Conservation (phyloP, 2,888 invertebrate species). For the Thereva nobilitata region DNA sequence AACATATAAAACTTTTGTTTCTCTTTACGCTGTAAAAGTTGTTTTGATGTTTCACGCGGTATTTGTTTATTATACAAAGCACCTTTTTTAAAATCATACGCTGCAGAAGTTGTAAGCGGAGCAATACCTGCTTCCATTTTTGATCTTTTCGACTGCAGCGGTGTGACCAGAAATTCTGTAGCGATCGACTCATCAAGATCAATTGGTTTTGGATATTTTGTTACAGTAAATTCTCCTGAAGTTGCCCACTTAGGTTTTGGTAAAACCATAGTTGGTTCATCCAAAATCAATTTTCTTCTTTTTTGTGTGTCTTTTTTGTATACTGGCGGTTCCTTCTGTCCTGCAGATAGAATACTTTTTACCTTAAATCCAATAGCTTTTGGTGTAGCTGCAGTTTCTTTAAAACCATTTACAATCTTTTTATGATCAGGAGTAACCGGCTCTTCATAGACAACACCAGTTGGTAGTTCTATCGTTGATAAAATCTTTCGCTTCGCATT, state of each 20-base stretch:
- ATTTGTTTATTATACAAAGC: slow-evolving; percentile 43
- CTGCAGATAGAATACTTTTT: slow-evolving; percentile 41
- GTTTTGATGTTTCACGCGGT: slow-evolving; percentile 43
- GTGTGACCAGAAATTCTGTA: slow-evolving; percentile 41
- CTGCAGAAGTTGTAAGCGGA: too few species aligned
- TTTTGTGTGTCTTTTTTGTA: slow-evolving; percentile 19
- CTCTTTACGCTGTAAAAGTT: slow-evolving; percentile 44
- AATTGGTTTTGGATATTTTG: too few species aligned
- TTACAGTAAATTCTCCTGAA: slow-evolving; percentile 44
- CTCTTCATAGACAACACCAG: slow-evolving; percentile 51
- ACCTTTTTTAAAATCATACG: slow-evolving; percentile 46
- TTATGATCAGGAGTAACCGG: slow-evolving; percentile 47
- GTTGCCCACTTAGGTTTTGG: slow-evolving; percentile 48
- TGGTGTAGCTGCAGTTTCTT: neutral
- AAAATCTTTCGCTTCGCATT: too few species aligned
- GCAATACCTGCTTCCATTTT: slow-evolving; percentile 10
- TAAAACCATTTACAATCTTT: slow-evolving; percentile 3
- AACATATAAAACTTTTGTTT: neutral
- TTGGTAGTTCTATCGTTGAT: slow-evolving; percentile 42
- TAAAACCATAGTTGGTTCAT: slow-evolving; percentile 39
- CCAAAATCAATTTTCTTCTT: slow-evolving; percentile 40
- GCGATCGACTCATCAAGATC: neutral
- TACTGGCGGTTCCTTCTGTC: slow-evolving; percentile 38
- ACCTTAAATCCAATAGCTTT: slow-evolving; percentile 45
- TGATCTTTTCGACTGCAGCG: slow-evolving; percentile 37